A percentile compares a stretch with the other conserved stretches of the same genome.
Evolutionary conservation across 2,797 vertebrate genomes (phyloP).

Genomic region (Sternarchorhynchus goeldii): DNA sequence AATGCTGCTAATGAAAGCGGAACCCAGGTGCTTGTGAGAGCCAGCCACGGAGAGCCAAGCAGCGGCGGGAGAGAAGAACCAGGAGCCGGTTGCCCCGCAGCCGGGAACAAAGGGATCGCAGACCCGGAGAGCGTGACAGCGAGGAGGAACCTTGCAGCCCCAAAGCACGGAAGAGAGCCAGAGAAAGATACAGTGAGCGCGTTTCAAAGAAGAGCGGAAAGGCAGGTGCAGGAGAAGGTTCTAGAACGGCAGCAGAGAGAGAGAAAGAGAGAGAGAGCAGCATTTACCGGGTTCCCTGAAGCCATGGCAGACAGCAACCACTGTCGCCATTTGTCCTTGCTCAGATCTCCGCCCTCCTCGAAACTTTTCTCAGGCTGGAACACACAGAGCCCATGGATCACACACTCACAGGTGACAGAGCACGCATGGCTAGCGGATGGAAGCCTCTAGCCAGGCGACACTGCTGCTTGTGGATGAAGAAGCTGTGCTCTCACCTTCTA

Average conservation of each 20-base stretch:
- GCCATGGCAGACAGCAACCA: constrained; percentile 78
- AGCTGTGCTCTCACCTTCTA: constrained; percentile 29
- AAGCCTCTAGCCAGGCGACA: constrained; percentile 32
- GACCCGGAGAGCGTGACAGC: constrained; percentile 10
- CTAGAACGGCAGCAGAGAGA: constrained; percentile 60
- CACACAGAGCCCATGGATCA: constrained; percentile 66
- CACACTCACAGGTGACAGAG: constrained; percentile 46
- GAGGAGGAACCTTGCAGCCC: constrained; percentile 21
- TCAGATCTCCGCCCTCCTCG: constrained; percentile 75
- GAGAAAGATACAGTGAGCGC: constrained; percentile 1
- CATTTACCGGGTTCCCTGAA: constrained; percentile 77
- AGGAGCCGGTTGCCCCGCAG: constrained; percentile 4
- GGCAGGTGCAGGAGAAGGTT: constrained; percentile 43
- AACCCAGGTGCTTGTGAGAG: constrained; percentile 21
- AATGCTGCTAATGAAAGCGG: background rate
- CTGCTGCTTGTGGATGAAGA: constrained; percentile 17
- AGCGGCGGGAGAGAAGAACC: constrained; percentile 20
- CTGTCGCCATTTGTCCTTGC: constrained; percentile 83
- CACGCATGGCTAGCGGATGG: constrained; percentile 15
- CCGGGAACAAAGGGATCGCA: constrained; percentile 23
- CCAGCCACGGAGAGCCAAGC: constrained; percentile 28
- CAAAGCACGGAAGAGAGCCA: constrained; percentile 18
- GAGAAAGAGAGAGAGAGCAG: constrained; percentile 37
- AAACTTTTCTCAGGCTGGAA: constrained; percentile 75
- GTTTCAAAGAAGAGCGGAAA: constrained; percentile 20